These are phyloP conservation scores for Drosophila orosa DNA, from an alignment of 1,140 invertebrate species.

Conservation along the genomic window DNA sequence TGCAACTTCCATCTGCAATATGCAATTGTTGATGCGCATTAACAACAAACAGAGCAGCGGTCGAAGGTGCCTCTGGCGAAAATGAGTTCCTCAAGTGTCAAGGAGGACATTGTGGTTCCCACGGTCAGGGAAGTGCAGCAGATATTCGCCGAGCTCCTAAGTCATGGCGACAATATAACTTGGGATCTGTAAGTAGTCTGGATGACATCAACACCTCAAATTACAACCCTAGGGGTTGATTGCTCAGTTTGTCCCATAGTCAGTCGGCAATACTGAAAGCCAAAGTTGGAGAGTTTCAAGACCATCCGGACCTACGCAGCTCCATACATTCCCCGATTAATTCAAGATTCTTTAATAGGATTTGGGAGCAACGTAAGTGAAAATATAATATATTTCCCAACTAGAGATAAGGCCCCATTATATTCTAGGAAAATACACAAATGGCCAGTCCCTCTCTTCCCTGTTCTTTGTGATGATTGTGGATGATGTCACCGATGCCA, in stretches of 20 bases:
- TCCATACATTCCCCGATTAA: not conserved
- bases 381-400: not conserved
- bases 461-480: constrained; percentile 18
- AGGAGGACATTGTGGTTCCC: not conserved
- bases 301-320: not conserved
- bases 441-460: constrained; percentile 6
- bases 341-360: not conserved
- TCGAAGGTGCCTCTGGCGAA: not conserved
- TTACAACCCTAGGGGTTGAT: not conserved
- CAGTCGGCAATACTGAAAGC: not conserved
- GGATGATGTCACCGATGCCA: not conserved
- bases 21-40: not conserved
- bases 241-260: not conserved
- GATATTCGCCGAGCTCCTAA: constrained; percentile 8
- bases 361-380: constrained; percentile 2
- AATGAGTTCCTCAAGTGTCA: not conserved
- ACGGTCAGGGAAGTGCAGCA: constrained; percentile 27
- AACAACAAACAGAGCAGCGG: not conserved
- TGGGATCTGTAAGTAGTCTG: constrained; percentile 19
- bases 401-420: not conserved
- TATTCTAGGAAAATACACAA: constrained; percentile 9
- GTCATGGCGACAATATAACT: constrained; percentile 9
- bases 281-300: not conserved
- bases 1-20: constrained; percentile 1
- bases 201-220: not conserved